phyloP scores from a whole-genome alignment of 1,140 invertebrate genomes.

The Euwallacea fornicatus region DNA sequence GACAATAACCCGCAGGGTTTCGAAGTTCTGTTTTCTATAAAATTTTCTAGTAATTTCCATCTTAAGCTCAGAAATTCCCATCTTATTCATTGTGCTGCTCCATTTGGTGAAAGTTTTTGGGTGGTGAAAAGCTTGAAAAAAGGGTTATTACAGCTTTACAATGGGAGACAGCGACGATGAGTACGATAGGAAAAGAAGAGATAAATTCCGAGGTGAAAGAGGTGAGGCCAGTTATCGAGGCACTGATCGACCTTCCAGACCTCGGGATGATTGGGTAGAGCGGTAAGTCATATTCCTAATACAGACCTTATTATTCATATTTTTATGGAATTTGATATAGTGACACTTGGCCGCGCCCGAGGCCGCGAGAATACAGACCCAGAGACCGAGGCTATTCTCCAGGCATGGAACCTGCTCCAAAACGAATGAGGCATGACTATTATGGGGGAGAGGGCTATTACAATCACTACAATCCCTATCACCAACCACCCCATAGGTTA shows the following conservation, averaged over 20 bases:
- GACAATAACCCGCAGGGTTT: no score
- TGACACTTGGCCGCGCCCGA: constrained; percentile 62
- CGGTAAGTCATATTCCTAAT: constrained; percentile 53
- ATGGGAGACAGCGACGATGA: constrained; percentile 93
- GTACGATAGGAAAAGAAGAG: constrained; percentile 82
- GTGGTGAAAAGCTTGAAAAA: no score
- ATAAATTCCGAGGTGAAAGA: constrained; percentile 87
- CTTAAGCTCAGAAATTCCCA: not conserved
- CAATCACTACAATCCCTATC: constrained; percentile 58
- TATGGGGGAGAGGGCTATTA: constrained; percentile 54
- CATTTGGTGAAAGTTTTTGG: no score
- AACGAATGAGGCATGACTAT: constrained; percentile 75
- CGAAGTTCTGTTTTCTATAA: no score
- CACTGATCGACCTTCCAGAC: constrained; percentile 70
- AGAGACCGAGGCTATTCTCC: constrained; percentile 71
- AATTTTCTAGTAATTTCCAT: not conserved
- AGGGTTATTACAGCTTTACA: not conserved
- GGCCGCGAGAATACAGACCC: constrained; percentile 66
- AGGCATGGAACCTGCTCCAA: constrained; percentile 78
- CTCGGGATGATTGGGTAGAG: constrained; percentile 76
- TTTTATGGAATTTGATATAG: constrained; percentile 45
- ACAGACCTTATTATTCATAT: not conserved
- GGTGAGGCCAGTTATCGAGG: constrained; percentile 76
- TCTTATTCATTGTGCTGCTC: no score
- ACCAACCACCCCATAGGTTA: constrained; percentile 53